Conservation (phyloP, 2,113 vertebrate genomes). For the Myotis davidii region DNA sequence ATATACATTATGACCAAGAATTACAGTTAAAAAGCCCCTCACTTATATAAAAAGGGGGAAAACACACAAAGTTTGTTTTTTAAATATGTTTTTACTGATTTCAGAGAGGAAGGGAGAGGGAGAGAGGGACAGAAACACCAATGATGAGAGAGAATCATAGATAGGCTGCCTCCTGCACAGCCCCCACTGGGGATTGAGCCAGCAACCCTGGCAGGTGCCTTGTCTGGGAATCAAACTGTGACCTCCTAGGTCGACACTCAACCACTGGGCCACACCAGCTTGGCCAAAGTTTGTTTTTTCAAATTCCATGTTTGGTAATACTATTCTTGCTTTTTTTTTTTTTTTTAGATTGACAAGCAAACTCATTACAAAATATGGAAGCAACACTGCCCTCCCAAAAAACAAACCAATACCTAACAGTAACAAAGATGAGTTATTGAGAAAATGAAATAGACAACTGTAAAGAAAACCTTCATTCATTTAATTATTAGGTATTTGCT, state of each 20-base stretch:
- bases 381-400: not conserved
- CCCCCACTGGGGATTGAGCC: no score
- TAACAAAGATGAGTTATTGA: not conserved
- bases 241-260: no score
- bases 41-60: not conserved
- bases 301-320: not conserved
- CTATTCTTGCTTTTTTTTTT: not conserved
- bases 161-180: no score
- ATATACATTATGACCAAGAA: not conserved
- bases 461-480: not conserved
- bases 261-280: no score
- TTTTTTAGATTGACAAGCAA: slow-evolving; percentile 14
- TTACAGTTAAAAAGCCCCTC: not conserved
- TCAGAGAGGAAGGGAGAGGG: no score
- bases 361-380: slow-evolving; percentile 10
- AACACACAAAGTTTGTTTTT: not conserved
- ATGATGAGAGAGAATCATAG: no score
- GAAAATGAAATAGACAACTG: not conserved
- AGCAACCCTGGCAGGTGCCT: no score
- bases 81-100: no score
- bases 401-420: not conserved
- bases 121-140: no score
- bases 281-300: not conserved
- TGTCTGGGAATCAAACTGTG: no score
- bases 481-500: not conserved